Evolutionary conservation across 2,797 vertebrate genomes (phyloP).

Genomic region (Melanogrammus aeglefinus): DNA sequence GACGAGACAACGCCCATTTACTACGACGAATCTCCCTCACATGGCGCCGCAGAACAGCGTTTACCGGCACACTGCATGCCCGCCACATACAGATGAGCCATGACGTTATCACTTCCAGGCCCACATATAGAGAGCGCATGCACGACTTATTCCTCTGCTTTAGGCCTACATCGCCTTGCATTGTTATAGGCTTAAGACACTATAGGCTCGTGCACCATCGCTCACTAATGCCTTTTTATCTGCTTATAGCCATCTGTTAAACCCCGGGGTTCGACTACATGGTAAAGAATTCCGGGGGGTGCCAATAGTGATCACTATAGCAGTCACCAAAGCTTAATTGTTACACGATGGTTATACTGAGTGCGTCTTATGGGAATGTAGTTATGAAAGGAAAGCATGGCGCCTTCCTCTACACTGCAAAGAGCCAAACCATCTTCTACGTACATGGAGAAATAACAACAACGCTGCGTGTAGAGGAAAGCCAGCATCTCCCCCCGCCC

Average conservation of each 20-base stretch:
- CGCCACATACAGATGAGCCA: not conserved
- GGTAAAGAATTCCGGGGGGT: not conserved
- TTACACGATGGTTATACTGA: not conserved
- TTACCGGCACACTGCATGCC: slow-evolving; percentile 24
- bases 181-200: not conserved
- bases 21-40: slow-evolving; percentile 68
- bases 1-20: slow-evolving; percentile 76
- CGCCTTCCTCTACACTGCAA: not conserved
- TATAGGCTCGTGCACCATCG: not conserved
- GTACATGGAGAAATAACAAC: not conserved
- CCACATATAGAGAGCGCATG: not conserved
- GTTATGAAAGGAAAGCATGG: not conserved
- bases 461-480: not conserved
- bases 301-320: not conserved
- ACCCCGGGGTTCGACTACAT: not conserved
- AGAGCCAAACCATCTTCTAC: not conserved
- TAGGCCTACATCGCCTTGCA: not conserved
- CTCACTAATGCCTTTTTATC: not conserved
- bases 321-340: not conserved
- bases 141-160: not conserved
- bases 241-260: not conserved
- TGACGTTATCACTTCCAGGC: not conserved
- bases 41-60: slow-evolving; percentile 41
- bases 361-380: not conserved
- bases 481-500: not conserved